Conservation (phyloP, 1,140 invertebrate genomes). For the Caenorhabditis briggsae region DNA sequence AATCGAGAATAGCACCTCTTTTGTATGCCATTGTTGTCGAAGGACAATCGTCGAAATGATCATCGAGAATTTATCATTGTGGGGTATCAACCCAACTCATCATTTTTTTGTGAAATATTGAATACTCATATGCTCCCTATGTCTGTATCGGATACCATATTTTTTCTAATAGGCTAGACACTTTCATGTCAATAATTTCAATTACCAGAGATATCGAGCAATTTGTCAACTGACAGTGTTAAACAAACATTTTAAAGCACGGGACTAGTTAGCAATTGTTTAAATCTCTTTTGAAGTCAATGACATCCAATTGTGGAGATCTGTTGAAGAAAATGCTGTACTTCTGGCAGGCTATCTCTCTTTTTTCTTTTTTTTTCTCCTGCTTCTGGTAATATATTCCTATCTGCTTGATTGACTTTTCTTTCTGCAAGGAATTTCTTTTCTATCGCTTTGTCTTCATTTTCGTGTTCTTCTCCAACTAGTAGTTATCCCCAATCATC, state of each 20-base stretch:
- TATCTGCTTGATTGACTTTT: background rate
- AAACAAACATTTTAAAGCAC: too few species aligned
- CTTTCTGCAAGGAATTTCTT: constrained; percentile 7
- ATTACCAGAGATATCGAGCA: too few species aligned
- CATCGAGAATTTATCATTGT: too few species aligned
- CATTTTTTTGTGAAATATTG: constrained; percentile 12
- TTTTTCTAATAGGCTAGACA: too few species aligned
- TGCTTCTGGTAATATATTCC: background rate
- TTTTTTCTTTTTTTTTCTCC: background rate
- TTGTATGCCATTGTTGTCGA: constrained; percentile 10
- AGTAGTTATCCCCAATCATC: constrained; percentile 21
- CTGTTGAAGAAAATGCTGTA: too few species aligned
- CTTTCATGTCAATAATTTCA: too few species aligned
- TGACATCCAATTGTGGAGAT: too few species aligned
- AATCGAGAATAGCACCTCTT: constrained; percentile 8
- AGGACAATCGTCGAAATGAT: background rate
- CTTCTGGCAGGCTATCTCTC: background rate
- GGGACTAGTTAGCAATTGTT: too few species aligned
- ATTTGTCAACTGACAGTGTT: too few species aligned
- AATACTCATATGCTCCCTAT: background rate
- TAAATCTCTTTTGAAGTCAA: too few species aligned
- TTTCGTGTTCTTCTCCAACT: constrained; percentile 8
- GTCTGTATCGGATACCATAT: too few species aligned
- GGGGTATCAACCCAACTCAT: too few species aligned
- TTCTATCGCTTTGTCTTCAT: background rate